Conservation (phyloP, 1,140 invertebrate genomes). For the Luehdorfia chinensis region DNA sequence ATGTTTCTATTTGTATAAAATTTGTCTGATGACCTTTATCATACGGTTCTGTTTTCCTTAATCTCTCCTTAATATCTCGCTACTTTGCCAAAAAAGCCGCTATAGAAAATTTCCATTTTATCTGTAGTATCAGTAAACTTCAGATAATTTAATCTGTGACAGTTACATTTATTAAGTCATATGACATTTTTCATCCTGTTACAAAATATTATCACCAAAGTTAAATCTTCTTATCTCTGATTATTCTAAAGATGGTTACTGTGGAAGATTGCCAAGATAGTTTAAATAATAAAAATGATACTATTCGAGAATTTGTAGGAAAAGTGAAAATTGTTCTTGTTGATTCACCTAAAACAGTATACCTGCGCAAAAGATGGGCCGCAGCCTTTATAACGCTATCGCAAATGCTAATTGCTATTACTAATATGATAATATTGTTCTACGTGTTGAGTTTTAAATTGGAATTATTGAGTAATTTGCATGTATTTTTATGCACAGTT, state of each 20-base stretch:
- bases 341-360: constrained; percentile 28
- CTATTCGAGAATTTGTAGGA: constrained; percentile 40
- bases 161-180: too few species aligned
- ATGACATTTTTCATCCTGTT: too few species aligned
- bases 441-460: constrained; percentile 29
- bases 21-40: too few species aligned
- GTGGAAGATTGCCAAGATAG: not conserved
- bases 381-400: constrained; percentile 34
- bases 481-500: constrained; percentile 44
- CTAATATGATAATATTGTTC: constrained; percentile 28
- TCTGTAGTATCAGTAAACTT: too few species aligned
- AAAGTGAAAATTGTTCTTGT: constrained; percentile 56
- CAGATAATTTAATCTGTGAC: too few species aligned
- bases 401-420: constrained; percentile 34
- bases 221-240: too few species aligned
- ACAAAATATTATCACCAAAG: too few species aligned
- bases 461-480: constrained; percentile 21
- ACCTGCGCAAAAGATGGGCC: constrained; percentile 25
- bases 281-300: constrained; percentile 14
- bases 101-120: too few species aligned
- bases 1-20: too few species aligned
- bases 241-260: not conserved
- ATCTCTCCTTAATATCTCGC: too few species aligned
- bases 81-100: too few species aligned
- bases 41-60: too few species aligned